These are phyloP conservation scores for Rhyzopertha dominica DNA, from an alignment of 1,140 invertebrate genomes.

Conservation along the genomic window DNA sequence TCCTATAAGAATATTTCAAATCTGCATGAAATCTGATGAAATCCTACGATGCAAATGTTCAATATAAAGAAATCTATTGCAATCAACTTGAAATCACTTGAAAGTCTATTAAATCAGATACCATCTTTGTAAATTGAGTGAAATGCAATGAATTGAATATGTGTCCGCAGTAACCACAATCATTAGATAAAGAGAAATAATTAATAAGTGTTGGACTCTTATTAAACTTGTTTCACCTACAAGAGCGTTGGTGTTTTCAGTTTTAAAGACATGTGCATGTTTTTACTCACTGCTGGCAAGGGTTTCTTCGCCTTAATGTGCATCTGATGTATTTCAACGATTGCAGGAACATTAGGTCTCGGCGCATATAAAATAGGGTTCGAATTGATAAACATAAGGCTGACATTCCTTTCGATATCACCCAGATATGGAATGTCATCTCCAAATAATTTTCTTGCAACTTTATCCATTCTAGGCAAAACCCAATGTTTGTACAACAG, in stretches of 20 bases:
- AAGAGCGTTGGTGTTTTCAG: too few relatives aligned
- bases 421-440: conserved; percentile 40
- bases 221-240: conserved; percentile 1
- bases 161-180: too few relatives aligned
- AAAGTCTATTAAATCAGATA: too few relatives aligned
- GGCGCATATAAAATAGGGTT: conserved; percentile 46
- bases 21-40: too few relatives aligned
- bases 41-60: too few relatives aligned
- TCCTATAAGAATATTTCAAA: too few relatives aligned
- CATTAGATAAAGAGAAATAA: not conserved
- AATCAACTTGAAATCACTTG: too few relatives aligned
- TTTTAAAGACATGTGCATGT: too few relatives aligned
- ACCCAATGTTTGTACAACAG: conserved; percentile 1
- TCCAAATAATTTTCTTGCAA: conserved; percentile 44
- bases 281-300: conserved; percentile 37
- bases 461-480: conserved; percentile 30
- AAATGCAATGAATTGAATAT: too few relatives aligned
- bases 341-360: conserved; percentile 46
- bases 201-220: not conserved
- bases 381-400: conserved; percentile 50
- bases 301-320: conserved; percentile 43
- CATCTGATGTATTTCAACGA: conserved; percentile 47
- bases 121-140: too few relatives aligned
- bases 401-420: conserved; percentile 47
- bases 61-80: too few relatives aligned